Evolutionary conservation across 2,113 vertebrate genomes (phyloP).

Genomic region (Bombycilla garrulus): DNA sequence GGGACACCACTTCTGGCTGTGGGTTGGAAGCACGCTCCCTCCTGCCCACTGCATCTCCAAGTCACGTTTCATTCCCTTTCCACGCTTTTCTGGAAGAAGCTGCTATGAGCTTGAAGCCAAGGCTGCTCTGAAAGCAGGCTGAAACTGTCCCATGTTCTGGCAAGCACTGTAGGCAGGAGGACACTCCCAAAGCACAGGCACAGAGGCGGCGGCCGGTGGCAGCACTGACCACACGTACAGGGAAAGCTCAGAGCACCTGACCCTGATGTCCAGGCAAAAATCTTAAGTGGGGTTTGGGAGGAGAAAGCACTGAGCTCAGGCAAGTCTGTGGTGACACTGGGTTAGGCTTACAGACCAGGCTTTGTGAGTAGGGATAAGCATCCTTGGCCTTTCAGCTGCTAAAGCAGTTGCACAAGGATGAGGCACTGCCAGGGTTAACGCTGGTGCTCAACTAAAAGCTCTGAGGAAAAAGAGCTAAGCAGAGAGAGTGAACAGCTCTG

Average conservation of each 20-base stretch:
- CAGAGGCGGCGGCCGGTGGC: neutral
- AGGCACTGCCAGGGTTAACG: neutral
- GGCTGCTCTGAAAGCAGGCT: neutral
- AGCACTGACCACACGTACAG: accelerated
- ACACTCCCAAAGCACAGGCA: neutral
- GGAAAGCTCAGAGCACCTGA: neutral
- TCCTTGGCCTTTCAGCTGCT: neutral
- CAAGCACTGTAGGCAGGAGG: neutral
- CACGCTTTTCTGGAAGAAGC: neutral
- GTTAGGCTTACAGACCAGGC: neutral
- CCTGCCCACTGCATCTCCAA: neutral
- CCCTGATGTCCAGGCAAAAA: neutral
- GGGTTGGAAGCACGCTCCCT: neutral
- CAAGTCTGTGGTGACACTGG: neutral
- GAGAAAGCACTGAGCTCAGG: neutral
- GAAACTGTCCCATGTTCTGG: neutral
- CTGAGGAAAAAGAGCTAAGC: slow-evolving; percentile 4
- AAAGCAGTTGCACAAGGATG: neutral
- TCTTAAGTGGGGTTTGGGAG: neutral
- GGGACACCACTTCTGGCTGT: neutral
- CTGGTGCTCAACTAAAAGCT: neutral
- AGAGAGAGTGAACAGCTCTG: neutral
- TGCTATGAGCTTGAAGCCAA: neutral
- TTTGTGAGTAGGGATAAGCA: neutral
- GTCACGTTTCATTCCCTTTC: neutral